phyloP scores from a whole-genome alignment of 2,888 invertebrate species.

The Hemithea aestivaria region DNA sequence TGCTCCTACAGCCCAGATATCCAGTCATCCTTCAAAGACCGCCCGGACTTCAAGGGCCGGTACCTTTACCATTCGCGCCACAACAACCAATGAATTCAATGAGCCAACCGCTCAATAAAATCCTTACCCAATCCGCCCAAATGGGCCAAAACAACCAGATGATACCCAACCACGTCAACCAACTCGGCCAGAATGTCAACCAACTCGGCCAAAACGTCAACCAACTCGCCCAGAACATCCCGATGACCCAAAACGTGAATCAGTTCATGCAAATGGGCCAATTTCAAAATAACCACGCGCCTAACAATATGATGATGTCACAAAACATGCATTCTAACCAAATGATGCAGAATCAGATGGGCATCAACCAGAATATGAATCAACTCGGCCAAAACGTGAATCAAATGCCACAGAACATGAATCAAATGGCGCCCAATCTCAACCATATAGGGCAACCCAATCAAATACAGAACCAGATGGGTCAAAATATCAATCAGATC shows the following conservation, averaged over 20 bases:
- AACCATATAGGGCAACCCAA: conserved; percentile 24
- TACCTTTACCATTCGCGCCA: conserved; percentile 63
- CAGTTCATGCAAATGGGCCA: conserved; percentile 38
- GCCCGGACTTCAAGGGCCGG: conserved; percentile 63
- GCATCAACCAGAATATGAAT: conserved; percentile 35
- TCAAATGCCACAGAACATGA: conserved; percentile 34
- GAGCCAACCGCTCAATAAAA: conserved; percentile 52
- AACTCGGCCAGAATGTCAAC: conserved; percentile 29
- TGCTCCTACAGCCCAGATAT: conserved; percentile 59
- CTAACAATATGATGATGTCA: conserved; percentile 27
- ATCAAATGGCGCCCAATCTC: conserved; percentile 40
- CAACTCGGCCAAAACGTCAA: conserved; percentile 37
- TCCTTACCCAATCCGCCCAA: conserved; percentile 44
- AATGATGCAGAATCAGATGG: conserved; percentile 30
- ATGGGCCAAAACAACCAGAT: conserved; percentile 38
- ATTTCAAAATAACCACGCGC: conserved; percentile 40
- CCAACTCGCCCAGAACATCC: conserved; percentile 40
- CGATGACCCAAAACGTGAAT: conserved; percentile 34
- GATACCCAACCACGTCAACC: conserved; percentile 37
- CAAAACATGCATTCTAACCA: conserved; percentile 40
- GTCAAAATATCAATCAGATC: conserved; percentile 26
- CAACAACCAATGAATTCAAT: conserved; percentile 54
- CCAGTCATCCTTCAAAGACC: conserved; percentile 70
- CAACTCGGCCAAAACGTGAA: conserved; percentile 41
- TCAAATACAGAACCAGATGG: conserved; percentile 32